phyloP scores from a whole-genome alignment of 53 echinoderm and acorn worm species.

The Actinopyga echinites region DNA sequence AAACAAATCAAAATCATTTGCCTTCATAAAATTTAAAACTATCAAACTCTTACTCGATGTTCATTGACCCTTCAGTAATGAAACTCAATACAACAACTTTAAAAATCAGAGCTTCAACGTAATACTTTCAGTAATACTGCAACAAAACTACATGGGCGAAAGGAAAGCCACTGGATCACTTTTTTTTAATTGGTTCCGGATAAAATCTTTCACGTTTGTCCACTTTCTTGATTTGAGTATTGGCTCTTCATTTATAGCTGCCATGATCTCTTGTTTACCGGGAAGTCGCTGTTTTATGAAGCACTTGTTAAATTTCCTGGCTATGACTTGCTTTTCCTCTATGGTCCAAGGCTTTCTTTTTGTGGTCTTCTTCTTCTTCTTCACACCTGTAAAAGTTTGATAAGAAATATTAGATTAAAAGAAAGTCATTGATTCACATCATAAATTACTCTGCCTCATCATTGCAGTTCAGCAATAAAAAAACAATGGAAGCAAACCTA shows the following conservation, averaged over 20 bases:
- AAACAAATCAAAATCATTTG: too few relatives aligned
- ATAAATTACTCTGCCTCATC: too few relatives aligned
- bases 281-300: not conserved
- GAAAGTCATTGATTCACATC: too few relatives aligned
- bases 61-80: too few relatives aligned
- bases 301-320: not conserved
- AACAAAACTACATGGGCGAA: not conserved
- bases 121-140: not conserved
- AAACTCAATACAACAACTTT: too few relatives aligned
- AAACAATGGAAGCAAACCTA: too few relatives aligned
- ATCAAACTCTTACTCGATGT: too few relatives aligned
- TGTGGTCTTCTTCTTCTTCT: not conserved
- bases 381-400: too few relatives aligned
- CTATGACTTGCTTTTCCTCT: constrained; percentile 2
- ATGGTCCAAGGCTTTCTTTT: not conserved
- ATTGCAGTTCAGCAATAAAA: too few relatives aligned
- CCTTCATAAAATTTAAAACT: too few relatives aligned
- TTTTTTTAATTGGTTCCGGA: constrained; percentile 46
- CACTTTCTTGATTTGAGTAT: constrained; percentile 33
- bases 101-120: too few relatives aligned
- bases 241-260: not conserved
- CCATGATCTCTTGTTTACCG: not conserved
- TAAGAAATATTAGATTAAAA: too few relatives aligned
- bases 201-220: constrained; percentile 55
- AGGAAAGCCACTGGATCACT: constrained; percentile 41